Evolutionary conservation across 2,797 vertebrate species (phyloP).

Genomic region (Perdix hodgsoniae): DNA sequence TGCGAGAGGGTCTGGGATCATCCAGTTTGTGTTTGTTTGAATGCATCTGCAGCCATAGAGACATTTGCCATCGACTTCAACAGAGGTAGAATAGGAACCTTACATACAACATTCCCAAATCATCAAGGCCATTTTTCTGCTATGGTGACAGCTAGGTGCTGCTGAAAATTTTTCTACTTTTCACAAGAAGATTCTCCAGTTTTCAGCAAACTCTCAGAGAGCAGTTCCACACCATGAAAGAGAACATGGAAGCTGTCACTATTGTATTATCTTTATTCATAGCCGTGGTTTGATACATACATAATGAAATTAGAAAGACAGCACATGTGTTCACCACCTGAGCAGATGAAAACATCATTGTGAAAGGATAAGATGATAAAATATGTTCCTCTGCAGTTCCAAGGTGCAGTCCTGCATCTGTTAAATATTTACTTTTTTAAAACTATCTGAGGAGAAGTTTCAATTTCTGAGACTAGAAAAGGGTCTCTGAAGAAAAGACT

Average conservation of each 20-base stretch:
- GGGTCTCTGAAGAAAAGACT: background rate
- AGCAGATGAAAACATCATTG: conserved; percentile 45
- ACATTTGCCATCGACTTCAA: background rate
- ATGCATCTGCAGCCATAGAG: background rate
- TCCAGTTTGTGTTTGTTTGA: background rate
- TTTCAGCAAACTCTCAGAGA: background rate
- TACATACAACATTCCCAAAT: background rate
- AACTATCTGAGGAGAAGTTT: conserved; percentile 24
- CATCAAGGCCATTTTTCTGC: background rate
- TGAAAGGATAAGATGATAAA: conserved; percentile 40
- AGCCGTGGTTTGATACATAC: conserved; percentile 20
- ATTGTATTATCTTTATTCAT: conserved; percentile 45
- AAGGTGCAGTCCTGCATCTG: conserved; percentile 47
- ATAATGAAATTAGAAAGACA: conserved; percentile 61
- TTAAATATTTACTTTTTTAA: conserved; percentile 54
- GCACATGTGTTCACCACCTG: conserved; percentile 68
- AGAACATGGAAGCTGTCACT: conserved; percentile 26
- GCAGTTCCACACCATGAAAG: background rate
- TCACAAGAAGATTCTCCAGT: background rate
- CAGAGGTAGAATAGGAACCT: background rate
- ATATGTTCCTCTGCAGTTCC: background rate
- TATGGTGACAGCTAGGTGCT: background rate
- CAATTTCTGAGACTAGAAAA: conserved; percentile 14
- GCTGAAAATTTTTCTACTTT: background rate
- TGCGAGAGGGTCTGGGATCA: background rate